Evolutionary conservation across 1,140 invertebrate species (phyloP).

Genomic region (Macrocentrus cingulum): DNA sequence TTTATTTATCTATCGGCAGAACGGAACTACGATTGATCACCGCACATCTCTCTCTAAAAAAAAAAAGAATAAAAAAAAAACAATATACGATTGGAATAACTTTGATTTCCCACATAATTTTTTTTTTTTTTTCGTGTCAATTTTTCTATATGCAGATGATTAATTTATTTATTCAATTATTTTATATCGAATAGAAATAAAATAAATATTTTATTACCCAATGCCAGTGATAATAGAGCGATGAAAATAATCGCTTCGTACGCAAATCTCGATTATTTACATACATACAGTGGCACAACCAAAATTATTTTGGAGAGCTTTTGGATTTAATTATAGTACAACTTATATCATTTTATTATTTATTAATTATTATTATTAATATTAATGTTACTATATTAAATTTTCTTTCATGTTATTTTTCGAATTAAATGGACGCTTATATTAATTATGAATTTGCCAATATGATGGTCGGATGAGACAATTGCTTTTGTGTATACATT

Average conservation of each 20-base stretch:
- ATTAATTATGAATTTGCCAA: constrained; percentile 29
- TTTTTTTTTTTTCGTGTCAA: no score
- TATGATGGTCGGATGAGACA: constrained; percentile 37
- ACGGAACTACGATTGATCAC: no score
- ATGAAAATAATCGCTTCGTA: not conserved
- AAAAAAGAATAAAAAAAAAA: no score
- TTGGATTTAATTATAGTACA: constrained; percentile 4
- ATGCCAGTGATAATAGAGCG: not conserved
- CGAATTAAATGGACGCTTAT: constrained; percentile 39
- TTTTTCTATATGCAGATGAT: no score
- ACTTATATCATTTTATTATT: no score
- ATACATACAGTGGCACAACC: constrained; percentile 27
- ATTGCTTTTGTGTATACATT: constrained; percentile 42
- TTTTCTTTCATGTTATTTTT: constrained; percentile 11
- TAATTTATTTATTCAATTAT: no score
- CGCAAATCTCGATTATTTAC: constrained; percentile 30
- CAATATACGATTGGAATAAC: no score
- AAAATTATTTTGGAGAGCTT: constrained; percentile 13
- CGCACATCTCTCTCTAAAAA: no score
- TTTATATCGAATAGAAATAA: no score
- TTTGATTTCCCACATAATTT: no score
- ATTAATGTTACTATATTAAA: not conserved
- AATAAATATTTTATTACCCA: no score
- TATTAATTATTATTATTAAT: not conserved
- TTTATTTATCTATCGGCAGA: no score